A percentile compares a stretch with the other conserved stretches of the same genome.
These are phyloP conservation scores for Dryocosmus kuriphilus DNA, from an alignment of 2,888 invertebrate species.

Conservation along the genomic window DNA sequence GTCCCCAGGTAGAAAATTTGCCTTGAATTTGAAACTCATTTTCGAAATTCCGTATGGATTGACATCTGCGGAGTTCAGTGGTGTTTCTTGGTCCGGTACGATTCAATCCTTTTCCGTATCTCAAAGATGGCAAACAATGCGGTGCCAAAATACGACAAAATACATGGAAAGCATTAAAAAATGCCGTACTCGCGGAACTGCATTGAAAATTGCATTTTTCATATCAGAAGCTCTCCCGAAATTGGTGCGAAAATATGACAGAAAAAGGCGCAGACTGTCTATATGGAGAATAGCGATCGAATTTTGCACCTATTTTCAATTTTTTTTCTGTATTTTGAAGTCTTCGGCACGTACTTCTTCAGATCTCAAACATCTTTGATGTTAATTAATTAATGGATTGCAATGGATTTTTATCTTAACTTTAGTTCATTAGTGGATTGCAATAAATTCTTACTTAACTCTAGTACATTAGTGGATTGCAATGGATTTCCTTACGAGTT, in stretches of 20 bases:
- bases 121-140: conserved; percentile 5
- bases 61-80: conserved; percentile 16
- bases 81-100: conserved; percentile 15
- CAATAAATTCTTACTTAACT: background rate
- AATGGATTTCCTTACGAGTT: conserved; percentile 6
- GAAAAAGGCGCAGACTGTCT: background rate
- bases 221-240: background rate
- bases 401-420: conserved; percentile 2
- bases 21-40: background rate
- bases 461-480: conserved; percentile 18
- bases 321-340: background rate
- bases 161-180: background rate
- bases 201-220: background rate
- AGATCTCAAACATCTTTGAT: background rate
- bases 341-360: background rate
- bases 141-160: background rate
- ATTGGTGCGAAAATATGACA: background rate
- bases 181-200: background rate
- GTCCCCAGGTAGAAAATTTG: background rate
- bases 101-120: conserved; percentile 1
- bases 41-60: background rate
- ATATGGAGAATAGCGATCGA: background rate
- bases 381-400: conserved; percentile 23
- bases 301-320: background rate
- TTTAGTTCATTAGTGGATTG: background rate